These are phyloP conservation scores for Papilio aristodemus DNA, from an alignment of 1,140 invertebrate species.

Conservation along the genomic window DNA sequence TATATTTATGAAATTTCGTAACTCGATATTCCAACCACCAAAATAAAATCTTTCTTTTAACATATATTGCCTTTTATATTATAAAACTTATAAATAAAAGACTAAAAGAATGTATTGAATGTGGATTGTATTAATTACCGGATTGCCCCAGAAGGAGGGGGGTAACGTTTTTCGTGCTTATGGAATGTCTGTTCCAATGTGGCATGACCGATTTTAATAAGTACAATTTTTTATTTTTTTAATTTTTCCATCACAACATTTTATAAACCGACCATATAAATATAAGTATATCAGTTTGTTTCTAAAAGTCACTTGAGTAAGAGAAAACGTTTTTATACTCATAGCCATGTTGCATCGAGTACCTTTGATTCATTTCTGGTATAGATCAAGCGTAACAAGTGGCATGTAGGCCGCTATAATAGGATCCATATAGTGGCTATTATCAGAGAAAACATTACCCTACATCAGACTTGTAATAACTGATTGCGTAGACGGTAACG, in stretches of 20 bases:
- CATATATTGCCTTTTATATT: background rate
- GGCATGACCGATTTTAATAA: too few relatives aligned
- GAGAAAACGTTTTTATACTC: background rate
- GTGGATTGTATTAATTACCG: too few relatives aligned
- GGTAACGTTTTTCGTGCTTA: too few relatives aligned
- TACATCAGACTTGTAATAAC: conserved; percentile 63
- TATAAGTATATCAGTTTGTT: background rate
- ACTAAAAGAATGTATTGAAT: background rate
- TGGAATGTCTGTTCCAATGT: too few relatives aligned
- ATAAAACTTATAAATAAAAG: too few relatives aligned
- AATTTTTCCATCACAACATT: too few relatives aligned
- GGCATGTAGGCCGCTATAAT: background rate
- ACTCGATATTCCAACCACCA: background rate
- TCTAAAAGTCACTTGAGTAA: background rate
- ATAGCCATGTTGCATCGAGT: conserved; percentile 2
- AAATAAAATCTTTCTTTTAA: background rate
- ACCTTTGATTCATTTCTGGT: conserved; percentile 13
- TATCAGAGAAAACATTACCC: conserved; percentile 68
- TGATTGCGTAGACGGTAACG: conserved; percentile 61
- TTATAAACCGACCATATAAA: background rate
- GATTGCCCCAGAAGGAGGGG: too few relatives aligned
- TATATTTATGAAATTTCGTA: background rate
- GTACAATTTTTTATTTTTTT: too few relatives aligned
- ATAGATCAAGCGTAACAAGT: conserved; percentile 5
- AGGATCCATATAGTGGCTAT: conserved; percentile 21